Conservation (phyloP, 1,140 invertebrate species). For the Procambarus clarkii region DNA sequence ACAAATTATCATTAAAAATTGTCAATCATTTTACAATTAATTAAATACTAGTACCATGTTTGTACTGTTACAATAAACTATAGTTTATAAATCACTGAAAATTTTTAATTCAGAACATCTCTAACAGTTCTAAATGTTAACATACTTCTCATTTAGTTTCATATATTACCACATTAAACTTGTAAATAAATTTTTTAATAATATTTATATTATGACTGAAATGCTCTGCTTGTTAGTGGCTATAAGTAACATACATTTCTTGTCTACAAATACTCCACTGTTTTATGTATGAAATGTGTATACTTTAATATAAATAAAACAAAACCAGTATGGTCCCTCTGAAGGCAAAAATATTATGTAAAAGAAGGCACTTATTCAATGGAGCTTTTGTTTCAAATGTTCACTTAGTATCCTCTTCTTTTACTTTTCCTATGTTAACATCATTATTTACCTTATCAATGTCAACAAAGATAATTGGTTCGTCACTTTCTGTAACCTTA, state of each 20-base stretch:
- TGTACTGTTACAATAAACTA: background rate
- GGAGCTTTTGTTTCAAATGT: background rate
- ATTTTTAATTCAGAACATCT: too few relatives aligned
- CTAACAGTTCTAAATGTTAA: background rate
- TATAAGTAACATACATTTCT: background rate
- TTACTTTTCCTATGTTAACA: background rate
- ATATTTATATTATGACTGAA: constrained; percentile 13
- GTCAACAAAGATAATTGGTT: constrained; percentile 15
- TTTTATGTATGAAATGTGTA: background rate
- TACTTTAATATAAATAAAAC: background rate
- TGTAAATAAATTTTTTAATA: background rate
- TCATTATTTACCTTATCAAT: constrained; percentile 8
- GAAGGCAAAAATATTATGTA: constrained; percentile 8
- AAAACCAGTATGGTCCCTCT: background rate
- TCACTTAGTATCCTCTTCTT: constrained; percentile 2
- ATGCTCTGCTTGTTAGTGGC: background rate
- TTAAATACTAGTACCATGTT: background rate
- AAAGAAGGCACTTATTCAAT: background rate
- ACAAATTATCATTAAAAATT: background rate
- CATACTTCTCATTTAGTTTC: background rate
- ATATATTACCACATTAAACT: background rate
- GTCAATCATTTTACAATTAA: too few relatives aligned
- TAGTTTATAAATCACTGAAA: constrained; percentile 21
- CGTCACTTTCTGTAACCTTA: background rate
- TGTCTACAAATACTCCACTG: background rate